Percentiles rank a stretch among this genome's conserved stretches.
Evolutionary conservation across 2,113 vertebrate genomes (phyloP).

Genomic region (Suncus etruscus): DNA sequence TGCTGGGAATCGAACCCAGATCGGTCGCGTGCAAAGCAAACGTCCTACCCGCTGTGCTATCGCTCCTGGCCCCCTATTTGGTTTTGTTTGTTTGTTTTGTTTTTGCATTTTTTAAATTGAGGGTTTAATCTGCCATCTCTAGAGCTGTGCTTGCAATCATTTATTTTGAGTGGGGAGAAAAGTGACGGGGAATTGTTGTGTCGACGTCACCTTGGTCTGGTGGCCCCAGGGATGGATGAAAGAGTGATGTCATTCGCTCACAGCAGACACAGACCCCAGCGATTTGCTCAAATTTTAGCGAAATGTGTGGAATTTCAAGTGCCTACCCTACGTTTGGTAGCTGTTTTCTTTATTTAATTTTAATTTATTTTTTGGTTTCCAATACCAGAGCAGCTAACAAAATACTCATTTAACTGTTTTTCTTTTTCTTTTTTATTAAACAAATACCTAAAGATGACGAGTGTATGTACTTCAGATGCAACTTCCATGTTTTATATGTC

Average conservation of each 20-base stretch:
- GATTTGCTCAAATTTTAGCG: constrained; percentile 11
- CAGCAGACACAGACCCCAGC: not conserved
- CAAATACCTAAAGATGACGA: constrained; percentile 72
- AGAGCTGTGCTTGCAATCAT: not conserved
- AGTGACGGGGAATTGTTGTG: constrained; percentile 48
- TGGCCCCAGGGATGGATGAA: not conserved
- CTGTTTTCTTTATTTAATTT: not conserved
- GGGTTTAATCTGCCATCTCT: too few species aligned
- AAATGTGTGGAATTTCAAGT: not conserved
- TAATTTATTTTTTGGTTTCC: constrained; percentile 52
- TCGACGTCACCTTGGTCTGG: constrained; percentile 54
- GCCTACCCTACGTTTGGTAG: too few species aligned
- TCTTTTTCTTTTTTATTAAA: constrained; percentile 47
- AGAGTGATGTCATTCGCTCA: not conserved
- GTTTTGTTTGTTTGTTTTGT: not conserved
- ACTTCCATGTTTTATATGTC: constrained; percentile 58
- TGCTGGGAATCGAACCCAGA: too few species aligned
- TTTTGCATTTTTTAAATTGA: too few species aligned
- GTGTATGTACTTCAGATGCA: constrained; percentile 72
- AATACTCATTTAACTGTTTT: constrained; percentile 46
- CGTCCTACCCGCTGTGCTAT: too few species aligned
- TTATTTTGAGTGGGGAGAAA: constrained; percentile 49
- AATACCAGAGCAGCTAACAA: not conserved
- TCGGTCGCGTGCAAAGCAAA: too few species aligned
- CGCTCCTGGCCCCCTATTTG: too few species aligned